Evolutionary conservation across 2,888 invertebrate genomes (phyloP), one percentile per base, ranked within the genome.

Genomic region (Drosophila acutilabella): DNA sequence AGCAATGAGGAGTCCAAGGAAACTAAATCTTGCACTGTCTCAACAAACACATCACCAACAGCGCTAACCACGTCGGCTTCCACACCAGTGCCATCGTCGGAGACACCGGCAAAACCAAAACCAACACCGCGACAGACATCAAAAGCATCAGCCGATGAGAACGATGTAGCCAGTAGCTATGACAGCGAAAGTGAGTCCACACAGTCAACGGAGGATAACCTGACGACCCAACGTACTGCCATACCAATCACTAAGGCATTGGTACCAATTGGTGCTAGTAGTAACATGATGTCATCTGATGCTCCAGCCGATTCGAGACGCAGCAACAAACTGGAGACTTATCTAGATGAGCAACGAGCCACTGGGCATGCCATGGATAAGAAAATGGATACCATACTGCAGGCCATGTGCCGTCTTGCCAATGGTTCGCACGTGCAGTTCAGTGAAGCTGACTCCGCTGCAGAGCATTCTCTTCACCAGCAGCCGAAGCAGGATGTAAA

Each of bases 321-420:
- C 0, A n/a, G 20, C 6, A 54, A 48, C n/a, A 41, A 65, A 3
- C 51, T 75, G n/a, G 67, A 71, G 20, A 5, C 8, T 2, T 75
- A 62, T 48, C 7, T 76, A 7, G 67, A 64, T 13, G 66, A 80
- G 51, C 69, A 74, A 20, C 69, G 81, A 2, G 51, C 54, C 41
- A 53, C 47, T 0, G 71, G 70, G 1, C 36, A 54, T 6, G 23
- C 53, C 3, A 69, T 83, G 26, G 79, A 74, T 11, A 52, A 54
- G 36, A 81, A 81, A 18, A 68, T 78, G 69, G 85, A 84, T n/a
- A 13, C 53, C 7, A 42, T 80, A 4, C 50, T 81, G 30, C 54
- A 65, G 38, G 61, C 67, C 2, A 64, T 80, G 69, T 47, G 56
- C 4, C 62, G 48, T 2, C 23, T 84, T 38, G 48, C 57, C 23